These are phyloP conservation scores for Torymus tubicola DNA, from an alignment of 2,888 invertebrate genomes.

Conservation along the genomic window DNA sequence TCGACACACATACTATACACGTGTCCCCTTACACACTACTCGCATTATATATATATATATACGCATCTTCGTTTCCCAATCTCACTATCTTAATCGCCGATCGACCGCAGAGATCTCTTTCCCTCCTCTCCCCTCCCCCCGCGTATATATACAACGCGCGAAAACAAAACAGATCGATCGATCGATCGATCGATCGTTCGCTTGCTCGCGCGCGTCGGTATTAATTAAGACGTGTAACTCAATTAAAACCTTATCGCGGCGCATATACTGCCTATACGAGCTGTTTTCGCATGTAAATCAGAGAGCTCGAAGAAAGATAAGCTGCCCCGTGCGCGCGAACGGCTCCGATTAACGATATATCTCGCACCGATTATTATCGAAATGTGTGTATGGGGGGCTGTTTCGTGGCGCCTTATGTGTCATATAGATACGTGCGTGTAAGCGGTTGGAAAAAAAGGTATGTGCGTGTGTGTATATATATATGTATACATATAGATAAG, in stretches of 20 bases:
- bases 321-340: conserved; percentile 19
- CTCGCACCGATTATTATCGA: conserved; percentile 36
- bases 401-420: too few species aligned
- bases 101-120: too few species aligned
- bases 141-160: too few species aligned
- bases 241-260: conserved; percentile 68
- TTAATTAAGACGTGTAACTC: conserved; percentile 70
- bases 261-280: conserved; percentile 56
- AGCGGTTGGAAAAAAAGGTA: conserved; percentile 1
- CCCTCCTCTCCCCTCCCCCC: too few species aligned
- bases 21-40: too few species aligned
- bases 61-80: too few species aligned
- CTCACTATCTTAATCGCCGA: too few species aligned
- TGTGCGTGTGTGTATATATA: not conserved
- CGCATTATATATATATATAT: too few species aligned
- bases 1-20: too few species aligned
- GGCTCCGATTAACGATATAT: conserved; percentile 32
- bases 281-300: conserved; percentile 71
- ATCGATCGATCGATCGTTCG: not conserved
- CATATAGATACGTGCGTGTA: not conserved
- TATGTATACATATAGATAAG: not conserved
- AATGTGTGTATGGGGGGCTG: not conserved
- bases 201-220: conserved; percentile 50
- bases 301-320: conserved; percentile 17
- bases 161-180: conserved; percentile 37